Conservation (phyloP, 1,140 invertebrate species). For the Probaryconus sp. region DNA sequence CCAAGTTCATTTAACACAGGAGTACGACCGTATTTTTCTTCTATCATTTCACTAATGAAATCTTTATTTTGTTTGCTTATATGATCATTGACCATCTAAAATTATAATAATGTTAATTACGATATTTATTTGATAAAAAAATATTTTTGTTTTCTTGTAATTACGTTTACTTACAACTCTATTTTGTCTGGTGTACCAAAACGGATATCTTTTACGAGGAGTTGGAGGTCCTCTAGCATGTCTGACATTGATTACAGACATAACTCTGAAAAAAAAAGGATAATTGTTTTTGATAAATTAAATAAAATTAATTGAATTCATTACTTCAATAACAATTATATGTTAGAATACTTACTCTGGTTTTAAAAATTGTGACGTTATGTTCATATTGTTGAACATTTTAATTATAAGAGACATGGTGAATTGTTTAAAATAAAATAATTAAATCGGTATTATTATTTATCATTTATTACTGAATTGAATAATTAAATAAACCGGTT, state of each 20-base stretch:
- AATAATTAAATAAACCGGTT: no score
- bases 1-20: slow-evolving; percentile 74
- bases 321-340: slow-evolving; percentile 7
- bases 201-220: slow-evolving; percentile 79
- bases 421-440: no score
- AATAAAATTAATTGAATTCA: slow-evolving; percentile 6
- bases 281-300: slow-evolving; percentile 9
- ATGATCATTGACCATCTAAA: slow-evolving; percentile 83
- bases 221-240: slow-evolving; percentile 1
- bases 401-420: no score
- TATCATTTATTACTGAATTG: no score
- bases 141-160: slow-evolving; percentile 20
- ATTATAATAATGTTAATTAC: slow-evolving; percentile 27
- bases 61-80: slow-evolving; percentile 88
- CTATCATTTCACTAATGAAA: slow-evolving; percentile 88
- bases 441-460: no score
- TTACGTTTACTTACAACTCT: slow-evolving; percentile 74
- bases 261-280: slow-evolving; percentile 40
- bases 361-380: no score
- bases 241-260: background rate
- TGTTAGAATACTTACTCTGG: slow-evolving; percentile 58
- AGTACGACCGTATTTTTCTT: slow-evolving; percentile 80
- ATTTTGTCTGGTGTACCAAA: slow-evolving; percentile 79
- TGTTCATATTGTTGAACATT: no score
- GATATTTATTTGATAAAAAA: no score